Evolutionary conservation across 2,113 vertebrate genomes (phyloP).

Genomic region (Brevimyrus niger): DNA sequence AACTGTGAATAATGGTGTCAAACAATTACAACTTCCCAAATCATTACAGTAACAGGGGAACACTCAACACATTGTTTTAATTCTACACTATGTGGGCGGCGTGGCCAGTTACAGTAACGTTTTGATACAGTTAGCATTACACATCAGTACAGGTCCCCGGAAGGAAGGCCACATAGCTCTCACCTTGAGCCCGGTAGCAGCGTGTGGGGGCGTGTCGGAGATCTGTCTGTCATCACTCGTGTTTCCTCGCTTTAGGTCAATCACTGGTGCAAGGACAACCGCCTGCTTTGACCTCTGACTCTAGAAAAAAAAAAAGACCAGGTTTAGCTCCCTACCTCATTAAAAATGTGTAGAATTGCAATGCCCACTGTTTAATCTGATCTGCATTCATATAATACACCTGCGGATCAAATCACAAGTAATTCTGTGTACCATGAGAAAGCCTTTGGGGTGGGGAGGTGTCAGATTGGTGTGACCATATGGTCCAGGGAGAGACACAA

Average conservation of each 20-base stretch:
- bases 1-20: no score
- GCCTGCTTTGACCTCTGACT: slow-evolving; percentile 87
- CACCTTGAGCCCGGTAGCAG: slow-evolving; percentile 82
- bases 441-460: background rate
- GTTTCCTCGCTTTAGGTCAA: slow-evolving; percentile 86
- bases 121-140: background rate
- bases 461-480: background rate
- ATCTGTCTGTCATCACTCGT: slow-evolving; percentile 85
- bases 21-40: no score
- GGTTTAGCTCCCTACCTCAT: background rate
- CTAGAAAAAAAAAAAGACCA: slow-evolving; percentile 44
- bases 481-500: background rate
- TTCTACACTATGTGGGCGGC: no score
- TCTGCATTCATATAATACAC: background rate
- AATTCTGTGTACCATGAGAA: background rate
- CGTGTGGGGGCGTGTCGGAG: slow-evolving; percentile 80
- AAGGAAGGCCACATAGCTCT: background rate
- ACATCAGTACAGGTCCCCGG: background rate
- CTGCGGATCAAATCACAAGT: background rate
- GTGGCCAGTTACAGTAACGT: no score
- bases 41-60: no score
- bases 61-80: no score
- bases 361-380: background rate
- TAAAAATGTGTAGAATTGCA: background rate
- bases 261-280: slow-evolving; percentile 89